phyloP scores from a whole-genome alignment of 2,113 vertebrate species.

The Poeciliopsis occidentalis region DNA sequence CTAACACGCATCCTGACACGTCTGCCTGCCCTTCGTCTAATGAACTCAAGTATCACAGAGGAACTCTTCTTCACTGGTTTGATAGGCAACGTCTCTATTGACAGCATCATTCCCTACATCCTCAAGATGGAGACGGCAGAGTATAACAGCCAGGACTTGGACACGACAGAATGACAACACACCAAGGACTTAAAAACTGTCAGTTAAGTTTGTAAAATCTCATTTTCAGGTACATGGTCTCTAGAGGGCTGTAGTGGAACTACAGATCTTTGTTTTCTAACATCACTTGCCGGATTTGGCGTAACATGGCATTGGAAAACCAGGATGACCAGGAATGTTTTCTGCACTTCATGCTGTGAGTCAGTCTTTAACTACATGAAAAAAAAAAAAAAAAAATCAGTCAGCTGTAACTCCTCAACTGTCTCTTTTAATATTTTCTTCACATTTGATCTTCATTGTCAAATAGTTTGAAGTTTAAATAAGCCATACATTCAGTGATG shows the following conservation, averaged over 20 bases:
- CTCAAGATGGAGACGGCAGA: constrained; percentile 99
- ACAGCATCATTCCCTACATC: constrained; percentile 99
- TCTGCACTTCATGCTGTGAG: constrained; percentile 26
- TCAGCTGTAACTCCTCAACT: constrained; percentile 18
- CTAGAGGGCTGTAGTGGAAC: constrained; percentile 16
- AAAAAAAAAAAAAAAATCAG: not conserved
- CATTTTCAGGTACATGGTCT: constrained; percentile 45
- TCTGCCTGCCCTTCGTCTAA: constrained; percentile 93
- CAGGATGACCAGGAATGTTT: constrained; percentile 46
- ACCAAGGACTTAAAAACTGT: constrained; percentile 8
- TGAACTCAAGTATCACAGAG: constrained; percentile 97
- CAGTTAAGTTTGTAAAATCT: constrained; percentile 12
- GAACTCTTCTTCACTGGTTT: constrained; percentile 99
- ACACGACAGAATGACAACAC: constrained; percentile 79
- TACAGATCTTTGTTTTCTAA: constrained; percentile 20
- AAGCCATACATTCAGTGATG: constrained; percentile 17
- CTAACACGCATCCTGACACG: constrained; percentile 94
- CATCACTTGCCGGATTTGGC: constrained; percentile 3
- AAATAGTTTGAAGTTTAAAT: not conserved
- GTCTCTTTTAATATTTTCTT: not conserved
- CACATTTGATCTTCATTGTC: constrained; percentile 15
- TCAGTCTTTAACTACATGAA: constrained; percentile 4
- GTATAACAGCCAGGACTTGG: constrained; percentile 94
- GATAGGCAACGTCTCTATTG: constrained; percentile 97
- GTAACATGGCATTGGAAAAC: constrained; percentile 18